Base-by-base conservation (phyloP, 2,113 vertebrate genomes). In the Laticauda colubrina region DNA sequence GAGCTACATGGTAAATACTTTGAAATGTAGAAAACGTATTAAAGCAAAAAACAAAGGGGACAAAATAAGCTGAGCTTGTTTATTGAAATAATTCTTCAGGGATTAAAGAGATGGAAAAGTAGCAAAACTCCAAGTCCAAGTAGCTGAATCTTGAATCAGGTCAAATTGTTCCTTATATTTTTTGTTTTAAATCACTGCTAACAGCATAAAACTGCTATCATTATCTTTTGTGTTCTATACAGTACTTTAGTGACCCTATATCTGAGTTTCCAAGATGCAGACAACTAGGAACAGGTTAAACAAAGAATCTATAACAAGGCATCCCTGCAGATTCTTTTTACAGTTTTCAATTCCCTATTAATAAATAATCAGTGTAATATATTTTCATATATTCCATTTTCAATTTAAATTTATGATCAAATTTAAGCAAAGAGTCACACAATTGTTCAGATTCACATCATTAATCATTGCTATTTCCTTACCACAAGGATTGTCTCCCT, bases 1-100 rank as follows among this genome's bases (percentile, higher is more conserved):
- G 51, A 95, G 88, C 94, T 96, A 57, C 96, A 93, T 5, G 86
- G 93, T 88, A 94, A 95, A 93, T 94, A 92, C 6, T 93, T 96
- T 91, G 18, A 69, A 89, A 89, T 95, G 34, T 88, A 94, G 93
- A 96, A 94, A 86, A 92, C 96, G 93, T 94, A 94, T 95, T 45
- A 57, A 85, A 92, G 18, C 90, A 89, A 64, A 87, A 81, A 26
- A 12, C 53, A 88, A 96, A 56, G 18, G 34, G 85, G 6, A 21
- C 55, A 3, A 4, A 94, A 95, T 92, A 93, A 90, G 53, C 55
- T 61, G 12, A 93, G 90, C 91, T 93, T 61, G 89, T 61, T 88
- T 89, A 88, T 3, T 95, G 15, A 92, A 94, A 95, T 85, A 18
- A 14, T 24, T 29, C 92, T 92, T 93, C 69, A 86, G 89, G 85